Percentiles rank a stretch among this genome's conserved stretches.
These are phyloP conservation scores for Scaptomyza parva DNA, from an alignment of 2,888 invertebrate species.

Conservation along the genomic window DNA sequence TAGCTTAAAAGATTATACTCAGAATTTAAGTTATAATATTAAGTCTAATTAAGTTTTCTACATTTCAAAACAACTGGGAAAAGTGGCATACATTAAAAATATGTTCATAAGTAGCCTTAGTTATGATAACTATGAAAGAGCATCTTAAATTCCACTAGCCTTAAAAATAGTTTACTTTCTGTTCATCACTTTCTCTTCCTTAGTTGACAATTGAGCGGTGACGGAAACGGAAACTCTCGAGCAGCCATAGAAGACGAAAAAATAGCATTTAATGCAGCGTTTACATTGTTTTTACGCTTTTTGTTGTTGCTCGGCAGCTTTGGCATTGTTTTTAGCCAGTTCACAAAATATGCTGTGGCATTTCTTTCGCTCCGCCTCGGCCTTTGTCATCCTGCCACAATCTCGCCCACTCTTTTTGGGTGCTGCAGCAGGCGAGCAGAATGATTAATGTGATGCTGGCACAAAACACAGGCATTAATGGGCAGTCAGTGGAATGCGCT, in stretches of 20 bases:
- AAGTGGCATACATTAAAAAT: background rate
- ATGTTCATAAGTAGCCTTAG: background rate
- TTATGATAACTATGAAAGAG: constrained; percentile 5
- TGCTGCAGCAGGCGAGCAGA: constrained; percentile 63
- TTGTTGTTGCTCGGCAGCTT: constrained; percentile 25
- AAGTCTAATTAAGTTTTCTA: no score
- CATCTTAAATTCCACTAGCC: constrained; percentile 18
- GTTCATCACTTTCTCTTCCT: constrained; percentile 13
- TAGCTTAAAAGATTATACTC: no score
- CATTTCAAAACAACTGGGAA: no score
- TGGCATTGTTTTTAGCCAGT: constrained; percentile 52
- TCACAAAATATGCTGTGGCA: constrained; percentile 47
- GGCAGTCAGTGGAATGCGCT: constrained; percentile 59
- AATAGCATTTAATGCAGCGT: constrained; percentile 64
- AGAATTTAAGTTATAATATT: no score
- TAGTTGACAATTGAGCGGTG: constrained; percentile 49
- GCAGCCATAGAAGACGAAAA: constrained; percentile 45
- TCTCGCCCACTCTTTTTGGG: constrained; percentile 9
- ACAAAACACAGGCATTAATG: constrained; percentile 62
- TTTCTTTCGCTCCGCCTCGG: constrained; percentile 2
- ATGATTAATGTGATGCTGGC: constrained; percentile 69
- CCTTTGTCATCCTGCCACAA: background rate
- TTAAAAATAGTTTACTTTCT: background rate
- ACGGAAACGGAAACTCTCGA: constrained; percentile 58
- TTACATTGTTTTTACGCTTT: constrained; percentile 49